Base-by-base conservation (phyloP, 2,797 vertebrate species). In the Atherinosoma microstoma region DNA sequence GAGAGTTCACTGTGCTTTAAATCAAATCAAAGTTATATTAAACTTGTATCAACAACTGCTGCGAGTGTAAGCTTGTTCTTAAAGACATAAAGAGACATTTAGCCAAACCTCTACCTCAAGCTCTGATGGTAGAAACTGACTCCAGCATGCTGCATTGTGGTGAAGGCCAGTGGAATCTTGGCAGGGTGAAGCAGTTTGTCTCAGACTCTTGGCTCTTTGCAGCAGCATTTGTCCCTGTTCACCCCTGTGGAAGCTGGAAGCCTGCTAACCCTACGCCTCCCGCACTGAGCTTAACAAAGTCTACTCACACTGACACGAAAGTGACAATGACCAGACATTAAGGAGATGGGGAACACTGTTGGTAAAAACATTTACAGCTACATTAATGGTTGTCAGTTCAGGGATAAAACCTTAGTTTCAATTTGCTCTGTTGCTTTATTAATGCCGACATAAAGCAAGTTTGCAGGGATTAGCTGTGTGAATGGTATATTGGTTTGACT, bases 81-180 rank as follows among this genome's bases (percentile, higher is more conserved):
- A 11, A 47, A 59, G 20, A 20, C 49, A 32, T 18, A 67, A 47
- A n/a, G 5, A 47, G 45, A n/a, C 6, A 29, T 66, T 62, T 24
- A 30, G 20, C 60, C 57, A 13, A 0, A 70, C 45, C 67, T 64
- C 63, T 54, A 3, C 35, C 35, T 69, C 35, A 13, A 47, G 62
- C 47, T 18, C 62, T 20, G 64, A 58, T 64, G 12, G 64, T 29
- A 71, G 53, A 81, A 62, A 68, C 22, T 29, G 58, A 72, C 73
- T 73, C 54, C 72, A 54, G 59, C 63, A 9, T 70, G 32, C 83
- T 78, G 59, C 79, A 40, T 60, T 60, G 86, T 53, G 79, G 75
- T 81, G 64, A n/a, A 8, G 58, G 72, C 63, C 70, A 58, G 75
- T 79, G 84, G 85, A 92, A 84, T 88, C 78, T 91, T 89, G 89